These are phyloP conservation scores for Lycaena phlaeas DNA, from an alignment of 2,888 invertebrate species.

Conservation along the genomic window DNA sequence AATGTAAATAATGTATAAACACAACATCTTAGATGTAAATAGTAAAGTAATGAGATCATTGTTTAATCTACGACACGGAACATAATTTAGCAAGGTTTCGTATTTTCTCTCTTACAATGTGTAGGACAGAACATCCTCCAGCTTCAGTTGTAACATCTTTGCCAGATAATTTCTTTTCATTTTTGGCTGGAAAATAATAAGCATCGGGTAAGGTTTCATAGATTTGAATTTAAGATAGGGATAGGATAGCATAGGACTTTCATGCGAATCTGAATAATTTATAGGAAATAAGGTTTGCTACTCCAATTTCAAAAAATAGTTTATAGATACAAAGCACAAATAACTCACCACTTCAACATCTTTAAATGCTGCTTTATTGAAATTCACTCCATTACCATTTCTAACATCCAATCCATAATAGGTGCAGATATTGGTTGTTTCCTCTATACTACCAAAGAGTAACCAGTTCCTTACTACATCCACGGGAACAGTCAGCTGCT, in stretches of 20 bases:
- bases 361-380: slow-evolving; percentile 45
- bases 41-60: too few species aligned
- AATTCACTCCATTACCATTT: slow-evolving; percentile 27
- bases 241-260: too few species aligned
- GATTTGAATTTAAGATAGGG: too few species aligned
- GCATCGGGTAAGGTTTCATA: too few species aligned
- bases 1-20: too few species aligned
- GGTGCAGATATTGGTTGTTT: slow-evolving; percentile 49
- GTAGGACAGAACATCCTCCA: slow-evolving; percentile 15
- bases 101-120: slow-evolving; percentile 9
- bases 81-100: too few species aligned
- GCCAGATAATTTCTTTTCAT: slow-evolving; percentile 20
- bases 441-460: slow-evolving; percentile 46
- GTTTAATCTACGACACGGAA: too few species aligned
- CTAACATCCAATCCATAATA: slow-evolving; percentile 61
- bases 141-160: slow-evolving; percentile 14
- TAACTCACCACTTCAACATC: slow-evolving; percentile 46
- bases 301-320: neutral
- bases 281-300: too few species aligned
- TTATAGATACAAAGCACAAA: neutral
- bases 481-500: slow-evolving; percentile 62
- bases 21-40: too few species aligned
- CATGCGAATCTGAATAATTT: too few species aligned
- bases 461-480: slow-evolving; percentile 55
- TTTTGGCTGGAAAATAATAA: slow-evolving; percentile 17